phyloP scores from a whole-genome alignment of 2,113 vertebrate genomes.

The Cavia porcellus region DNA sequence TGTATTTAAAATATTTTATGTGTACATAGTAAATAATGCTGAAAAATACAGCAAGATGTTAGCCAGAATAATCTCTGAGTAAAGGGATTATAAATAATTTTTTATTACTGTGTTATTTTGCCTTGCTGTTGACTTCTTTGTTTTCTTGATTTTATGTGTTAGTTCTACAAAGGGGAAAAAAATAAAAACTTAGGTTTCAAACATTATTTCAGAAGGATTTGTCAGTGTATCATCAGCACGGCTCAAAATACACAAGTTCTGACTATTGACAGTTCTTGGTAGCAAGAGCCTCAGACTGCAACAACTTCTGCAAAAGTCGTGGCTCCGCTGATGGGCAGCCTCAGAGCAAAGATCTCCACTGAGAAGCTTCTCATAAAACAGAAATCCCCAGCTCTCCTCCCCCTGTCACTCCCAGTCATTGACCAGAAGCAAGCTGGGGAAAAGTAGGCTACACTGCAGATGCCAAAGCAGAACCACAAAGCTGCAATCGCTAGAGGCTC shows the following conservation, averaged over 20 bases:
- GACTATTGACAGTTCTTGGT: not conserved
- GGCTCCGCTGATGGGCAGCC: not conserved
- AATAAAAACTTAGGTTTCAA: conserved; percentile 22
- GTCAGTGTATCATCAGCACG: not conserved
- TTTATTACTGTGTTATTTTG: not conserved
- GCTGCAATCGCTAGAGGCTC: too few relatives aligned
- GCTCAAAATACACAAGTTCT: not conserved
- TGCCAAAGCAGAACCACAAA: not conserved
- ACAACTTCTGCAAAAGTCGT: not conserved
- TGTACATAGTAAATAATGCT: not conserved
- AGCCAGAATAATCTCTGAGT: not conserved
- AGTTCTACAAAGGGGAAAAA: not conserved
- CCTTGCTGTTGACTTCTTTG: not conserved
- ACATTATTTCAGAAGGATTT: not conserved
- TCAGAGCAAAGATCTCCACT: not conserved
- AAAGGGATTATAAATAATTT: not conserved
- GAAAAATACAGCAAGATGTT: not conserved
- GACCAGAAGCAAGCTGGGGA: not conserved
- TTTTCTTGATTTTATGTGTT: not conserved
- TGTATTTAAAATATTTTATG: conserved; percentile 20
- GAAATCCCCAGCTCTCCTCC: not conserved
- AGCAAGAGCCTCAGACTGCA: not conserved
- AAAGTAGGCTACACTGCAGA: not conserved
- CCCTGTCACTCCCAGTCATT: not conserved
- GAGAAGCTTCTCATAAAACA: not conserved